phyloP scores from a whole-genome alignment of 2,888 invertebrate species.

The Mythimna loreyi region DNA sequence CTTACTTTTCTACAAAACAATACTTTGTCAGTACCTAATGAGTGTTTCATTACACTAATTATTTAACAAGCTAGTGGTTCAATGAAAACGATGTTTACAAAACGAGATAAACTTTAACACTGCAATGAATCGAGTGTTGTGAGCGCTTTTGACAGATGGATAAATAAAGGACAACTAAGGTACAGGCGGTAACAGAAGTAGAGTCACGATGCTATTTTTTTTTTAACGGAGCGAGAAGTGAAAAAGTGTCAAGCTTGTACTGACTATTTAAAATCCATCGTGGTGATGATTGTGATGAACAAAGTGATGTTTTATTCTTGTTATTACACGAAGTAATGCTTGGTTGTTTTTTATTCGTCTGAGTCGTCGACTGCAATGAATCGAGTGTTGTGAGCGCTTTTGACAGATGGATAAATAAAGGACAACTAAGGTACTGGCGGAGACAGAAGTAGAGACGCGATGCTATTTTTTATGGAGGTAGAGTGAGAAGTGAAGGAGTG shows the following conservation, averaged over 20 bases:
- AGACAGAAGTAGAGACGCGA: conserved; percentile 19
- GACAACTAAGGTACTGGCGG: conserved; percentile 60
- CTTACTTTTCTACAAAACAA: conserved; percentile 4
- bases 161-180: conserved; percentile 64
- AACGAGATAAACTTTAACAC: conserved; percentile 82
- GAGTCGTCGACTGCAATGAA: conserved; percentile 66
- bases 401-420: conserved; percentile 77
- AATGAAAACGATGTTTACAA: conserved; percentile 79
- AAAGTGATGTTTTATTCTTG: too few relatives aligned
- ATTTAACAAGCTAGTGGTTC: conserved; percentile 52
- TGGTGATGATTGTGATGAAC: too few relatives aligned
- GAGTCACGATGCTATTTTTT: not conserved
- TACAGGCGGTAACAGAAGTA: conserved; percentile 52
- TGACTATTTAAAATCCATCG: too few relatives aligned
- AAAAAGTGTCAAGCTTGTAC: too few relatives aligned
- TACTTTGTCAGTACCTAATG: conserved; percentile 35
- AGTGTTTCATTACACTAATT: conserved; percentile 45
- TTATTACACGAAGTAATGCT: too few relatives aligned
- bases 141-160: conserved; percentile 82
- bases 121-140: conserved; percentile 76
- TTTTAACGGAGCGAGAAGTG: too few relatives aligned
- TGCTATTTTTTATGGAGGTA: not conserved
- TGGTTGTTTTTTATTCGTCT: too few relatives aligned
- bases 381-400: conserved; percentile 79
- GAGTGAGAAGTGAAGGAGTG: too few relatives aligned